Percentiles rank a stretch among this genome's conserved stretches.
These are phyloP conservation scores for Diploptera punctata DNA, from an alignment of 2,888 invertebrate species.

Conservation along the genomic window DNA sequence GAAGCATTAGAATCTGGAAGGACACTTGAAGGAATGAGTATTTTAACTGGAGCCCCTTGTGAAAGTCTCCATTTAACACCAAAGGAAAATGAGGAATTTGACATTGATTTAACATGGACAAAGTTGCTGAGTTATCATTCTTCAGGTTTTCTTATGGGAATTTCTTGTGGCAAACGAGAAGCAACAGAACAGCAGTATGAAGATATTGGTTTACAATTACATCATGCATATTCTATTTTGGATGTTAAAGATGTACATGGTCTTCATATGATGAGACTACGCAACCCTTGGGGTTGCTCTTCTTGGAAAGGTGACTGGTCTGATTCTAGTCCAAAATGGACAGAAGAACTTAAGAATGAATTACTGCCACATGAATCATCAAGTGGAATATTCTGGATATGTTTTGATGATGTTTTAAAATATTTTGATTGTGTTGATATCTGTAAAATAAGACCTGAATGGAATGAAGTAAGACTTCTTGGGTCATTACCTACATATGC, in stretches of 20 bases:
- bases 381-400: conserved; percentile 98
- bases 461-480: conserved; percentile 89
- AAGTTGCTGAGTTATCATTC: conserved; percentile 84
- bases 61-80: conserved; percentile 90
- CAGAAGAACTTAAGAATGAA: conserved; percentile 67
- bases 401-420: conserved; percentile 90
- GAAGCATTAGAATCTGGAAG: conserved; percentile 95
- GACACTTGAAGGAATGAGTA: conserved; percentile 94
- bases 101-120: conserved; percentile 95
- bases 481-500: conserved; percentile 87
- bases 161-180: conserved; percentile 94
- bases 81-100: conserved; percentile 84
- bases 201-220: conserved; percentile 84
- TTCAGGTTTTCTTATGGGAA: conserved; percentile 97
- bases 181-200: conserved; percentile 91
- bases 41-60: conserved; percentile 94
- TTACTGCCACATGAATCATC: conserved; percentile 81
- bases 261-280: conserved; percentile 80
- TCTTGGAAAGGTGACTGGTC: conserved; percentile 98
- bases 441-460: conserved; percentile 91
- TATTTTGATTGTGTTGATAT: conserved; percentile 98
- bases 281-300: conserved; percentile 99
- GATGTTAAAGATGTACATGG: conserved; percentile 85
- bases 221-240: conserved; percentile 96
- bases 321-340: conserved; percentile 79